These are phyloP conservation scores for Amphimallon solstitiale DNA, from an alignment of 2,888 invertebrate species.

Conservation along the genomic window DNA sequence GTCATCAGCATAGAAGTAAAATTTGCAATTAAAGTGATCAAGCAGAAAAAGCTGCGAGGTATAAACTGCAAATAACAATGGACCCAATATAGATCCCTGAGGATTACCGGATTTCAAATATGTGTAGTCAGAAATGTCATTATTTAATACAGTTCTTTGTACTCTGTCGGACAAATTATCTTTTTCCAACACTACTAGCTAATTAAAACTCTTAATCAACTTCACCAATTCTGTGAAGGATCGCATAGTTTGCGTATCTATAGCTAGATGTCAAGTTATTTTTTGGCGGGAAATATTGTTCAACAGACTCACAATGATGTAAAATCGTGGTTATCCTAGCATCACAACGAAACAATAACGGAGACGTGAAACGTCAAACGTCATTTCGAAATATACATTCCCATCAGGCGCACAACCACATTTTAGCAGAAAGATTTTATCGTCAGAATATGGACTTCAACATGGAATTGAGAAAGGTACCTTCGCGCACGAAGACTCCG, in stretches of 20 bases:
- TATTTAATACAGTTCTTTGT: no score
- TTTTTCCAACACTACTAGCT: no score
- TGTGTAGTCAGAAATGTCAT: no score
- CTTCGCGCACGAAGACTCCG: constrained; percentile 45
- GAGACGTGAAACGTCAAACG: constrained; percentile 35
- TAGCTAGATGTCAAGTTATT: neutral
- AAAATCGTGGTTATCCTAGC: constrained; percentile 22
- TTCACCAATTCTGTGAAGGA: neutral
- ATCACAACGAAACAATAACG: constrained; percentile 14
- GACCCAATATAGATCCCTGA: no score
- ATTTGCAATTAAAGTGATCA: no score
- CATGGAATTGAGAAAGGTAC: constrained; percentile 47
- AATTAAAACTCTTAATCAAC: neutral
- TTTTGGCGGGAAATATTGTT: constrained; percentile 23
- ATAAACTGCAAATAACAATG: no score
- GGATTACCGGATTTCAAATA: no score
- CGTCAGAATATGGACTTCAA: constrained; percentile 42
- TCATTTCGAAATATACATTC: constrained; percentile 43
- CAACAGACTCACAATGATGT: no score
- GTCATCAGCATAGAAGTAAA: no score
- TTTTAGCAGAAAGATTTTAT: constrained; percentile 39
- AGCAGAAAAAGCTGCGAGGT: no score
- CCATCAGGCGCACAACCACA: constrained; percentile 45
- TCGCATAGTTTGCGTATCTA: neutral
- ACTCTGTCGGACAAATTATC: no score